A percentile compares a stretch with the other conserved stretches of the same genome.
Evolutionary conservation across 2,113 vertebrate genomes (phyloP).

Genomic region (Anguilla rostrata): DNA sequence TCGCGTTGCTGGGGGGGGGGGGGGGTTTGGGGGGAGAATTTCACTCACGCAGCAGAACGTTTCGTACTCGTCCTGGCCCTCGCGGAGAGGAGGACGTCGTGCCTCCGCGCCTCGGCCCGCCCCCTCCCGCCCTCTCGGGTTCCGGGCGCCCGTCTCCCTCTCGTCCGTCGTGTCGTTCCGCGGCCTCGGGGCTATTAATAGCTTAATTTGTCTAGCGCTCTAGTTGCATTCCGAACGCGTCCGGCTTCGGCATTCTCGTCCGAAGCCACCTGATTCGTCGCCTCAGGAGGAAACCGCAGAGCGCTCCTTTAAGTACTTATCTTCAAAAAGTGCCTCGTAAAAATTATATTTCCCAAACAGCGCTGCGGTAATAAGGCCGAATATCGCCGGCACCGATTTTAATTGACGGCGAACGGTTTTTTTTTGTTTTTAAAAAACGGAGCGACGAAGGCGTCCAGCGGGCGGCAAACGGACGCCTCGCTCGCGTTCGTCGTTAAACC

Average conservation of each 20-base stretch:
- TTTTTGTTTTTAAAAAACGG: neutral
- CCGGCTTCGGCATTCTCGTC: neutral
- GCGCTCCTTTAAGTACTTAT: conserved; percentile 9
- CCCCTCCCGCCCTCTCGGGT: neutral
- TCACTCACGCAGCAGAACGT: conserved; percentile 27
- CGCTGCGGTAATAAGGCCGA: neutral
- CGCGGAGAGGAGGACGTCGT: neutral
- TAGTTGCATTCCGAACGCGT: conserved; percentile 5
- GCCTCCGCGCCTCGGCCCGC: neutral
- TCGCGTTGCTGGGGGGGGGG: conserved; percentile 26
- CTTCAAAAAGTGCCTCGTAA: neutral
- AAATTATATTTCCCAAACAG: neutral
- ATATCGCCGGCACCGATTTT: neutral
- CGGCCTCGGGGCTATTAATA: conserved; percentile 10
- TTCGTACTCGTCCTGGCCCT: neutral
- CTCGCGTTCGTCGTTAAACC: neutral
- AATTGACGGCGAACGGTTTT: neutral
- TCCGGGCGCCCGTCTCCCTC: neutral
- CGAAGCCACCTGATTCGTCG: neutral
- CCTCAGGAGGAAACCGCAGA: neutral
- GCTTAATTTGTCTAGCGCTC: conserved; percentile 23
- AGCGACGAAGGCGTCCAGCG: neutral
- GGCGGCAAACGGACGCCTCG: neutral
- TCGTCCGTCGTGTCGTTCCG: neutral
- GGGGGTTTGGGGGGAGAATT: conserved; percentile 36